Evolutionary conservation across 2,113 vertebrate species (phyloP), one percentile per base, ranked within the genome.

Genomic region (Dicerorhinus sumatrensis): DNA sequence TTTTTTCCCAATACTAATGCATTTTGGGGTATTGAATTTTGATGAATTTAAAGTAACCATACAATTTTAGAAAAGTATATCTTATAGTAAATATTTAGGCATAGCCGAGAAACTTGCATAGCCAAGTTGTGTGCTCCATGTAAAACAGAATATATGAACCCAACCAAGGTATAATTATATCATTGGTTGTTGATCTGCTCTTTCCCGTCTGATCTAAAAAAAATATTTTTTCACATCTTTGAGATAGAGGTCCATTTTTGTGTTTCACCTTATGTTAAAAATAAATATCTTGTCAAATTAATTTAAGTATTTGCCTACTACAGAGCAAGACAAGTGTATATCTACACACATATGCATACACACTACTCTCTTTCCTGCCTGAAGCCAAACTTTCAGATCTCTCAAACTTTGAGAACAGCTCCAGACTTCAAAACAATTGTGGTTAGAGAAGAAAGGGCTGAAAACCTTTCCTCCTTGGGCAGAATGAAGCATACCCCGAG

Each of bases 251-350:
- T 79, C 25, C 8, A 73, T 84, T 67, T 85, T 29, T 81, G 18
- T 92, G 33, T 73, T 83, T 83, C 5, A 69, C 23, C 23, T 90
- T 73, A 87, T 29, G 20, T 79, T 89, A 67, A 87, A 81, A 84
- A 58, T 42, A 95, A 85, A 89, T 10, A 90, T 33, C 29, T 56
- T 83, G 6, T n/a, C 76, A 91, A 90, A 94, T 76, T 85, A 89
- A 88, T 65, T 82, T 90, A 72, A n/a, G 8, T 36, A 84, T 84
- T 36, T 60, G 67, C 27, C 56, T 77, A 70, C 58, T 67, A 63
- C 33, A 80, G 48, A 77, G 5, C 27, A 62, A 83, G 51, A 73
- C 8, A 56, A 33, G 7, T 42, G 13, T 21, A 76, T 36, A 60
- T 54, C 3, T 33, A 54, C 6, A 69, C n/a, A 62, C 20, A 58